phyloP scores from a whole-genome alignment of 1,140 invertebrate genomes.

The Drosophila jambulina region DNA sequence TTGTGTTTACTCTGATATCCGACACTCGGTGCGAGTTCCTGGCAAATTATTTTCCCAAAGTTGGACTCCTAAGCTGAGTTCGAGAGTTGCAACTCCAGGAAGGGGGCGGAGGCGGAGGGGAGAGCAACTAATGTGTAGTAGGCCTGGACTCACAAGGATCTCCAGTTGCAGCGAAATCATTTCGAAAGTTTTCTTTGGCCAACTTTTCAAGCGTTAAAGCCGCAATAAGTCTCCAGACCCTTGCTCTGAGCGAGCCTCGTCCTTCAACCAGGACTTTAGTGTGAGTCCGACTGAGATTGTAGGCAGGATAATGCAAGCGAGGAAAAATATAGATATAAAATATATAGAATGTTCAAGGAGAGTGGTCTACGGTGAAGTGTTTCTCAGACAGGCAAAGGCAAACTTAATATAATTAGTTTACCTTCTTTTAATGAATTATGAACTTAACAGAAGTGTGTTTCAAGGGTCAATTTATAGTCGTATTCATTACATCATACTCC shows the following conservation, averaged over 20 bases:
- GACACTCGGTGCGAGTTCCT: constrained; percentile 35
- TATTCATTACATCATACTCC: not conserved
- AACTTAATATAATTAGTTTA: not conserved
- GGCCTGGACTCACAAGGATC: constrained; percentile 29
- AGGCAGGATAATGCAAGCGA: constrained; percentile 5
- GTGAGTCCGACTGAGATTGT: constrained; percentile 49
- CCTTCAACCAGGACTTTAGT: constrained; percentile 24
- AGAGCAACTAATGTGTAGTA: constrained; percentile 35
- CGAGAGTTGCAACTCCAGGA: constrained; percentile 10
- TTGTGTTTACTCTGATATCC: constrained; percentile 46
- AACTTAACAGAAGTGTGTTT: not conserved
- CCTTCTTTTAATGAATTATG: not conserved
- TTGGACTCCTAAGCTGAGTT: constrained; percentile 48
- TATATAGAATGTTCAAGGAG: not conserved
- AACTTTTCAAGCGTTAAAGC: constrained; percentile 69
- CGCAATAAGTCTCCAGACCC: constrained; percentile 48
- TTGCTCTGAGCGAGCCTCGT: constrained; percentile 15
- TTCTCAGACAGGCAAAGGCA: not conserved
- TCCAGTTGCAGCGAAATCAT: constrained; percentile 45
- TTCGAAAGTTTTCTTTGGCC: constrained; percentile 58
- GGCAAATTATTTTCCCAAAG: constrained; percentile 48
- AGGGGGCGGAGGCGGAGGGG: not conserved
- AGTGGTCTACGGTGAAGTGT: not conserved
- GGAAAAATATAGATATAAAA: constrained; percentile 5
- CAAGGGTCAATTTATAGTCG: not conserved